phyloP scores from a whole-genome alignment of 1,140 invertebrate species.

The Aricia agestis region DNA sequence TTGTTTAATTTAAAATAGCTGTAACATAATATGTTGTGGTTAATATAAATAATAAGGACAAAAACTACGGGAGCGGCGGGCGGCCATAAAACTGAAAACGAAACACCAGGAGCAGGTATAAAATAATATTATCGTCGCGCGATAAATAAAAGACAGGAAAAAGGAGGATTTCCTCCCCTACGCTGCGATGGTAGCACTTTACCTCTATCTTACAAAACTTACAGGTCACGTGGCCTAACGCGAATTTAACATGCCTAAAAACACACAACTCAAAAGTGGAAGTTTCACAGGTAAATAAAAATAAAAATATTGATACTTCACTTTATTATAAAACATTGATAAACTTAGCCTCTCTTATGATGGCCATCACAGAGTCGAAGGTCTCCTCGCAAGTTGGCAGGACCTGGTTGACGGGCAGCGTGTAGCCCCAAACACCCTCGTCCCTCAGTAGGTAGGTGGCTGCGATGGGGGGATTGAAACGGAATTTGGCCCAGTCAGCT shows the following conservation, averaged over 20 bases:
- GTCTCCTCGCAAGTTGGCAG: slow-evolving; percentile 82
- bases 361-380: slow-evolving; percentile 75
- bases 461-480: slow-evolving; percentile 75
- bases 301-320: background rate
- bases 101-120: too few relatives aligned
- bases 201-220: too few relatives aligned
- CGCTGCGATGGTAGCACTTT: too few relatives aligned
- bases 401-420: slow-evolving; percentile 82
- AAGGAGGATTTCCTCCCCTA: too few relatives aligned
- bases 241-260: too few relatives aligned
- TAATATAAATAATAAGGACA: background rate
- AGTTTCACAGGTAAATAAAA: background rate
- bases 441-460: slow-evolving; percentile 80
- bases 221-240: too few relatives aligned
- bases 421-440: slow-evolving; percentile 81
- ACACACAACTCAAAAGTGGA: too few relatives aligned
- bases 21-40: background rate
- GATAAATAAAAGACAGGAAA: too few relatives aligned
- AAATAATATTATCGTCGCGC: too few relatives aligned
- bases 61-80: too few relatives aligned
- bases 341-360: slow-evolving; percentile 72
- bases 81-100: too few relatives aligned
- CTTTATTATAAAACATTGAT: slow-evolving; percentile 38
- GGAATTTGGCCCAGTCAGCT: slow-evolving; percentile 78
- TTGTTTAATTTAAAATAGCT: background rate